These are phyloP conservation scores for Drosophila arizonae DNA, from an alignment of 1,140 invertebrate genomes.

Conservation along the genomic window DNA sequence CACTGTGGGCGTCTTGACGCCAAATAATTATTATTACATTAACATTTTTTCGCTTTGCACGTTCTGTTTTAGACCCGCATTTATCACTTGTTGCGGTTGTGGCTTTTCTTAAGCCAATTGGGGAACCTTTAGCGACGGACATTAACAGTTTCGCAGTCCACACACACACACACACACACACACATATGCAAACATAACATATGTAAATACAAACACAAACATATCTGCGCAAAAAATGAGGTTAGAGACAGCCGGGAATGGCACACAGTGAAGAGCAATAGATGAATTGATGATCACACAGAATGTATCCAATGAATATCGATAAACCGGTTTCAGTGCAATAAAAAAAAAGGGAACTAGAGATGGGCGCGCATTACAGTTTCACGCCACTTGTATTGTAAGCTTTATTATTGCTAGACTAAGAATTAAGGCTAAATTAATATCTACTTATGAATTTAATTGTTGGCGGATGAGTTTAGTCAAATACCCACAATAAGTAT, in stretches of 20 bases:
- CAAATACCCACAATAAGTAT: no score
- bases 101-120: constrained; percentile 37
- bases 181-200: not conserved
- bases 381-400: not conserved
- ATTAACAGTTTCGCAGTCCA: constrained; percentile 5
- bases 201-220: not conserved
- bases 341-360: not conserved
- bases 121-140: constrained; percentile 29
- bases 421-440: no score
- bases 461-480: no score
- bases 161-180: not conserved
- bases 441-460: no score
- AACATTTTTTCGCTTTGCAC: constrained; percentile 22
- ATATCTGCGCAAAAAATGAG: constrained; percentile 22
- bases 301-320: constrained; percentile 10
- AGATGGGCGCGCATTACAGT: not conserved
- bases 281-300: constrained; percentile 1
- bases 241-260: constrained; percentile 27
- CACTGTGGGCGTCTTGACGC: constrained; percentile 36
- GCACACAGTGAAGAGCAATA: constrained; percentile 6
- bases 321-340: constrained; percentile 24
- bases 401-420: no score
- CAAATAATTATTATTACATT: constrained; percentile 47
- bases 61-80: constrained; percentile 30
- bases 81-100: constrained; percentile 20